A percentile compares a stretch with the other conserved stretches of the same genome.
Evolutionary conservation across 2,113 vertebrate species (phyloP).

Genomic region (Lasiurus cinereus): DNA sequence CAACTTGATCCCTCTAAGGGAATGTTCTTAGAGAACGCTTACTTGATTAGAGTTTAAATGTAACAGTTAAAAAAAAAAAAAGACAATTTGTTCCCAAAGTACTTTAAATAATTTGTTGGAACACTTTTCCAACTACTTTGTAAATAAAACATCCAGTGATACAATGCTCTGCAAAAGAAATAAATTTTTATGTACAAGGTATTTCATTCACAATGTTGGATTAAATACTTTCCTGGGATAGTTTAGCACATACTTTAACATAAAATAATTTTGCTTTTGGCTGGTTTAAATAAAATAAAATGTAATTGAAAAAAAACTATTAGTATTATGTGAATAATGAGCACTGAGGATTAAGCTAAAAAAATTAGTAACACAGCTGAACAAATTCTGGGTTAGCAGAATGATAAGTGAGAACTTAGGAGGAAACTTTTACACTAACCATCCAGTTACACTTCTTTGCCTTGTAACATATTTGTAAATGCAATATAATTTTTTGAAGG

Average conservation of each 20-base stretch:
- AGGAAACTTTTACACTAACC: constrained; percentile 83
- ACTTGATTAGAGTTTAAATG: constrained; percentile 72
- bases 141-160: constrained; percentile 81
- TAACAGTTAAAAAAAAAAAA: constrained; percentile 56
- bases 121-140: constrained; percentile 75
- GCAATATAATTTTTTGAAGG: constrained; percentile 83
- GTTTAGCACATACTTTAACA: constrained; percentile 80
- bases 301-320: constrained; percentile 83
- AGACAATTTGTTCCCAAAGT: constrained; percentile 62
- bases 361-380: constrained; percentile 85
- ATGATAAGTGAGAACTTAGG: constrained; percentile 82
- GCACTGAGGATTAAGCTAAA: constrained; percentile 61
- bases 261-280: constrained; percentile 82
- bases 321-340: constrained; percentile 54
- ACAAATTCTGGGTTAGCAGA: constrained; percentile 85
- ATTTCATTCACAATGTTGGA: constrained; percentile 80
- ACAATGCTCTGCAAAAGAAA: constrained; percentile 68
- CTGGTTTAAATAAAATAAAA: constrained; percentile 77
- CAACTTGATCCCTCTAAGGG: constrained; percentile 44
- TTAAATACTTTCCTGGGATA: constrained; percentile 76
- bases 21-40: constrained; percentile 75
- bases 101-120: constrained; percentile 69
- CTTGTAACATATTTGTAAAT: constrained; percentile 86
- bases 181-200: constrained; percentile 34
- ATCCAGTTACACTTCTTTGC: constrained; percentile 85